A percentile compares a stretch with the other conserved stretches of the same genome.
Evolutionary conservation across 2,797 vertebrate species (phyloP).

Genomic region (Heterohyrax brucei): DNA sequence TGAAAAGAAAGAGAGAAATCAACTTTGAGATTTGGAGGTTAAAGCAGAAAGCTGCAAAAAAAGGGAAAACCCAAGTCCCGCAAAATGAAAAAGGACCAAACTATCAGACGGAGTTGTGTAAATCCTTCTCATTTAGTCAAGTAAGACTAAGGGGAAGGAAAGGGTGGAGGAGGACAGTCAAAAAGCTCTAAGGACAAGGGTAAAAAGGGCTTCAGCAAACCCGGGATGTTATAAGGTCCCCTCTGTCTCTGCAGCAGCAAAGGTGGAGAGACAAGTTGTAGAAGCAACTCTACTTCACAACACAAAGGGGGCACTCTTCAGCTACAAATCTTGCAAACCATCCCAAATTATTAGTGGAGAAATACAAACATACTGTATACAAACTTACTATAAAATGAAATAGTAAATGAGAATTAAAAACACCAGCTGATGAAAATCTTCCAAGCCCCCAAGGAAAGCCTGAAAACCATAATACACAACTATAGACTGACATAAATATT

Average conservation of each 20-base stretch:
- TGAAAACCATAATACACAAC: background rate
- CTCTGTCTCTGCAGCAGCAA: background rate
- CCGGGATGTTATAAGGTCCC: background rate
- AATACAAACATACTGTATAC: background rate
- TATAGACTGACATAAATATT: background rate
- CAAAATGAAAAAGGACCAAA: background rate
- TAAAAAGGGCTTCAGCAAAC: background rate
- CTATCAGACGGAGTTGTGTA: background rate
- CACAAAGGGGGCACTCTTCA: background rate
- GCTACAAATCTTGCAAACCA: background rate
- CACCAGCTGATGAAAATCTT: background rate
- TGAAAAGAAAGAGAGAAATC: background rate
- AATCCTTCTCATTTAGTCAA: background rate
- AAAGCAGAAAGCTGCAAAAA: background rate
- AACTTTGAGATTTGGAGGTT: background rate
- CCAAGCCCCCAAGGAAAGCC: background rate
- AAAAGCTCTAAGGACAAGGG: background rate
- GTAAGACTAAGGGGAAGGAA: background rate
- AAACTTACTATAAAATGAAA: constrained; percentile 27
- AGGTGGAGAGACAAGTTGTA: background rate
- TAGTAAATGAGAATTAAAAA: constrained; percentile 4
- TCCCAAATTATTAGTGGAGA: background rate
- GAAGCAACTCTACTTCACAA: background rate
- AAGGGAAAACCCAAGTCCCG: background rate
- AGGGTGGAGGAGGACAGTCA: background rate